These are phyloP conservation scores for Eugnorisma glareosa DNA, from an alignment of 2,888 invertebrate species.

Conservation along the genomic window DNA sequence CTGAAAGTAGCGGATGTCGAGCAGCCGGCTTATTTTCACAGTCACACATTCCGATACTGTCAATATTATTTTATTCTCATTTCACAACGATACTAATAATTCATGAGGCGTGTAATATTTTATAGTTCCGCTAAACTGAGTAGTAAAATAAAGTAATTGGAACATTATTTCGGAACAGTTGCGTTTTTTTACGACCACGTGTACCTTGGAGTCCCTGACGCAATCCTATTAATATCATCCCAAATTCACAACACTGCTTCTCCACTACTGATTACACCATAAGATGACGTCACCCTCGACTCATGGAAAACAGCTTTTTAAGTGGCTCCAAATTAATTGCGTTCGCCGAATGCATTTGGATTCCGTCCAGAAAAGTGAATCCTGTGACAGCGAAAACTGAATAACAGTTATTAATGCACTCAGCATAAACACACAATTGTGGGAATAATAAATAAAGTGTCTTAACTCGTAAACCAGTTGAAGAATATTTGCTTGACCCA, in stretches of 20 bases:
- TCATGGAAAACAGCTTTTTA: slow-evolving; percentile 52
- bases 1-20: slow-evolving; percentile 53
- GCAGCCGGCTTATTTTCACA: slow-evolving; percentile 39
- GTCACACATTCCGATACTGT: slow-evolving; percentile 52
- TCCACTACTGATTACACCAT: slow-evolving; percentile 52
- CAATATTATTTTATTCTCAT: slow-evolving; percentile 48
- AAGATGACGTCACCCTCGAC: slow-evolving; percentile 57
- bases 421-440: slow-evolving; percentile 29
- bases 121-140: slow-evolving; percentile 45
- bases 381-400: slow-evolving; percentile 51
- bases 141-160: slow-evolving; percentile 62
- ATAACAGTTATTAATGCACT: slow-evolving; percentile 37
- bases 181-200: slow-evolving; percentile 56
- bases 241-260: slow-evolving; percentile 44
- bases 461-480: slow-evolving; percentile 67
- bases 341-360: slow-evolving; percentile 74
- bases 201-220: slow-evolving; percentile 64
- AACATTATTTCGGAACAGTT: slow-evolving; percentile 32
- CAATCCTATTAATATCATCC: slow-evolving; percentile 65
- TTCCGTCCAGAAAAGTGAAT: slow-evolving; percentile 63
- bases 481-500: slow-evolving; percentile 67
- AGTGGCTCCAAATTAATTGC: slow-evolving; percentile 54
- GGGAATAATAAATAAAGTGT: slow-evolving; percentile 45
- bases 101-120: slow-evolving; percentile 35
- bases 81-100: slow-evolving; percentile 21